Evolutionary conservation across 2,113 vertebrate genomes (phyloP).

Genomic region (Phalacrocorax pelagicus): DNA sequence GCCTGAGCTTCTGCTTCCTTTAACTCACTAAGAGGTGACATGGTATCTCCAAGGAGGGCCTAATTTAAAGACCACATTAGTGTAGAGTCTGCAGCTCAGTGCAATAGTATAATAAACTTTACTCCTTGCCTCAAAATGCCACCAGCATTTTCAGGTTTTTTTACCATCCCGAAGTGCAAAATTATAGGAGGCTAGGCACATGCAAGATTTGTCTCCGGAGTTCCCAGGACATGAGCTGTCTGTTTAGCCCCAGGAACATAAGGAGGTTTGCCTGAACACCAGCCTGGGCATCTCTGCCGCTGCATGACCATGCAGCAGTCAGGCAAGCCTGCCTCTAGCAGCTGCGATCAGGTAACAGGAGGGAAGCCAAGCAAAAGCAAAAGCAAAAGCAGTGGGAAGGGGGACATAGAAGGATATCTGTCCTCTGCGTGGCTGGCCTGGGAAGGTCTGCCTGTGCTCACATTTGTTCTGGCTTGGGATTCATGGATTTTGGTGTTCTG

Average conservation of each 20-base stretch:
- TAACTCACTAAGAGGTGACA: background rate
- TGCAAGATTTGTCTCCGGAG: background rate
- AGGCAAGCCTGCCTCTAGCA: background rate
- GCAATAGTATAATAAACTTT: background rate
- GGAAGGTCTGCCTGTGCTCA: background rate
- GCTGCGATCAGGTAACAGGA: background rate
- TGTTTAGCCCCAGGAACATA: accelerated
- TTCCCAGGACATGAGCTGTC: background rate
- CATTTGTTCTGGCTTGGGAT: background rate
- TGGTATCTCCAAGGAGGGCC: background rate
- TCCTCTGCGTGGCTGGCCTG: background rate
- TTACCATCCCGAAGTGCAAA: background rate
- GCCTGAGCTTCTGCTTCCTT: background rate
- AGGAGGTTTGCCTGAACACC: background rate
- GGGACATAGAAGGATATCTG: background rate
- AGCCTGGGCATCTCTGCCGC: background rate
- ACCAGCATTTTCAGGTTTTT: background rate
- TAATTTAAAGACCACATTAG: background rate
- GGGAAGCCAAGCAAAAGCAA: background rate
- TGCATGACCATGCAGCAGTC: accelerated
- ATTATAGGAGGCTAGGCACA: background rate
- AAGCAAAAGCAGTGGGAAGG: background rate
- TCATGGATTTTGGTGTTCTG: background rate
- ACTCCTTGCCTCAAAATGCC: background rate
- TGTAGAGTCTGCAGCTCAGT: background rate